phyloP scores from a whole-genome alignment of 2,113 vertebrate species.

The Psittacara wagleri region DNA sequence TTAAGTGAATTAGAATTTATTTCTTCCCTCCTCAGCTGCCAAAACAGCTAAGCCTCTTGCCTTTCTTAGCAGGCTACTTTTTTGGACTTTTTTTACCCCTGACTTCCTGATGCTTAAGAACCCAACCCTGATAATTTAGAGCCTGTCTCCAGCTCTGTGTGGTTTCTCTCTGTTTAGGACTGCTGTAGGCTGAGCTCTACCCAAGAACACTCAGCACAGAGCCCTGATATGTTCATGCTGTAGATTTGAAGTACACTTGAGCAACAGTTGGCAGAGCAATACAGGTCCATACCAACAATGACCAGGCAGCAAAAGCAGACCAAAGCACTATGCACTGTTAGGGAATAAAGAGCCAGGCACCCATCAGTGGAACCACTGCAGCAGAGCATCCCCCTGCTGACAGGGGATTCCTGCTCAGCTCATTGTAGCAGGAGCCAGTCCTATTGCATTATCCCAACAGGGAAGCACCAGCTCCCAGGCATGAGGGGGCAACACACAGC shows the following conservation, averaged over 20 bases:
- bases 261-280: not conserved
- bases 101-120: slow-evolving; percentile 12
- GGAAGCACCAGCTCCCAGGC: not conserved
- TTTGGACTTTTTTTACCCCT: not conserved
- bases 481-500: not conserved
- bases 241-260: not conserved
- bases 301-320: not conserved
- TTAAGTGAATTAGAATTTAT: slow-evolving; percentile 40
- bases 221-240: not conserved
- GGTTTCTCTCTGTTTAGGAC: not conserved
- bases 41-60: not conserved
- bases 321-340: not conserved
- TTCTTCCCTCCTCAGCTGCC: slow-evolving; percentile 29
- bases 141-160: not conserved
- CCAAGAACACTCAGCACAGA: not conserved
- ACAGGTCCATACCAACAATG: not conserved
- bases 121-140: not conserved
- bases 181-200: not conserved
- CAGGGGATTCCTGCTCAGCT: not conserved
- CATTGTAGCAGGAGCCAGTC: not conserved
- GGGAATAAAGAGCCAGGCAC: not conserved
- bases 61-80: not conserved
- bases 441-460: not conserved
- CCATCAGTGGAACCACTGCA: not conserved
- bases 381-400: not conserved